A percentile compares a stretch with the other conserved stretches of the same genome.
Conservation (phyloP, 2,113 vertebrate genomes). For the Hiodon tergisus region DNA sequence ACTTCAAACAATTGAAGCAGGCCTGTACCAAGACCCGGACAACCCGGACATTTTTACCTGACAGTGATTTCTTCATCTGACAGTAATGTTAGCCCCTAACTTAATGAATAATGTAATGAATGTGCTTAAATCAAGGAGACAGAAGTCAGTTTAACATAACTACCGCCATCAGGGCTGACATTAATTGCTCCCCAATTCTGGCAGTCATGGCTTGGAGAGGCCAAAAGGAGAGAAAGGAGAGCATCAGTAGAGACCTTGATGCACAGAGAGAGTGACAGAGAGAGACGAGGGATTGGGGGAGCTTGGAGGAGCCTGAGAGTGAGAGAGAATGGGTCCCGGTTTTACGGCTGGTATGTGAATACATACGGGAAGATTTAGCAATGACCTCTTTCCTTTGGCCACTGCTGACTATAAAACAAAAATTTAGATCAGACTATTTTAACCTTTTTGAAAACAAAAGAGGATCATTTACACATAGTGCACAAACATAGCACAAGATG, state of each 20-base stretch:
- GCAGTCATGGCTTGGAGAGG: slow-evolving; percentile 25
- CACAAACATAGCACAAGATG: no score
- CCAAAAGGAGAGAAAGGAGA: slow-evolving; percentile 23
- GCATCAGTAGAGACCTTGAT: slow-evolving; percentile 12
- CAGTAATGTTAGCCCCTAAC: slow-evolving; percentile 37
- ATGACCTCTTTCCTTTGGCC: no score
- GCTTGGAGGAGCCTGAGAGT: background rate
- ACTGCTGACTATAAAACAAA: no score
- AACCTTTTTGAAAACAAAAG: no score
- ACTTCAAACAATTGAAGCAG: no score
- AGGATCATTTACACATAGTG: no score
- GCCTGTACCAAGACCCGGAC: background rate
- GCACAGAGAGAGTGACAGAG: background rate
- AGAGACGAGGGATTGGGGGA: background rate
- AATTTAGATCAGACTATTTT: no score
- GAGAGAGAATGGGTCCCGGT: slow-evolving; percentile 1
- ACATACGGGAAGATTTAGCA: no score
- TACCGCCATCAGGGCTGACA: slow-evolving; percentile 50
- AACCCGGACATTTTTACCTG: slow-evolving; percentile 15
- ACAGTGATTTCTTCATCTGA: slow-evolving; percentile 30
- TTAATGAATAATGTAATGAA: slow-evolving; percentile 60
- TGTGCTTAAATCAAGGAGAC: slow-evolving; percentile 49
- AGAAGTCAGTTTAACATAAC: slow-evolving; percentile 60
- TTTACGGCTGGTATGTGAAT: background rate
- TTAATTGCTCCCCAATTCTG: slow-evolving; percentile 34